A percentile compares a stretch with the other conserved stretches of the same genome.
Conservation (phyloP, 2,888 invertebrate species). For the Thymelicus acteon region DNA sequence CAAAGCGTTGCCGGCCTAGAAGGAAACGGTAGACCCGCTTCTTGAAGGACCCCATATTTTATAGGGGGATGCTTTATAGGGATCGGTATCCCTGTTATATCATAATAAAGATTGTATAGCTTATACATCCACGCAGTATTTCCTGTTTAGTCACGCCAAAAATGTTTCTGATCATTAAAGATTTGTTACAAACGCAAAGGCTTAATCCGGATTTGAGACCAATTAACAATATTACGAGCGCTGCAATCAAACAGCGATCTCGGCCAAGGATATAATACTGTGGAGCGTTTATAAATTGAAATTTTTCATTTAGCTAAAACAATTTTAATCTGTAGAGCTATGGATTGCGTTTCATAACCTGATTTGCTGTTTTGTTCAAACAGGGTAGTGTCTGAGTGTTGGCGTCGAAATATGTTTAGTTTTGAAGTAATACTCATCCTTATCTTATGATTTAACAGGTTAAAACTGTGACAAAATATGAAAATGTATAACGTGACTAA, state of each 20-base stretch:
- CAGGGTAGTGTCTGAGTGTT: neutral
- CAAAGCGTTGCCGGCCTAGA: too few relatives aligned
- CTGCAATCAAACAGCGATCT: constrained; percentile 37
- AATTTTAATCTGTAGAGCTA: constrained; percentile 41
- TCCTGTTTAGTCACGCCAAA: neutral
- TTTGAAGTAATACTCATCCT: too few relatives aligned
- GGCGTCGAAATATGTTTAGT: neutral
- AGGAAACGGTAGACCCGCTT: too few relatives aligned
- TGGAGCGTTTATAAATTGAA: constrained; percentile 40
- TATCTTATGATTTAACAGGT: too few relatives aligned
- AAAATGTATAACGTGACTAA: too few relatives aligned
- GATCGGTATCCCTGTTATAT: too few relatives aligned
- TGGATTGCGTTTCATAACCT: constrained; percentile 30
- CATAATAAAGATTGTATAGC: too few relatives aligned
- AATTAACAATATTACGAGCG: constrained; percentile 44
- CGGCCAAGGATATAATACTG: constrained; percentile 13
- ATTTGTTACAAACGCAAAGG: constrained; percentile 13
- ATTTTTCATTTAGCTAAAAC: constrained; percentile 43
- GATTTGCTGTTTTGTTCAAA: constrained; percentile 4
- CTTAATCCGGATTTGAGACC: constrained; percentile 32
- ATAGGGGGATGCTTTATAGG: too few relatives aligned
- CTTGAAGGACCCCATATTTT: too few relatives aligned
- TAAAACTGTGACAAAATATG: too few relatives aligned
- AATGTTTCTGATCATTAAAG: constrained; percentile 11
- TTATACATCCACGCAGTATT: neutral